Evolutionary conservation across 2,888 invertebrate species (phyloP).

Genomic region (Drosophila recens): DNA sequence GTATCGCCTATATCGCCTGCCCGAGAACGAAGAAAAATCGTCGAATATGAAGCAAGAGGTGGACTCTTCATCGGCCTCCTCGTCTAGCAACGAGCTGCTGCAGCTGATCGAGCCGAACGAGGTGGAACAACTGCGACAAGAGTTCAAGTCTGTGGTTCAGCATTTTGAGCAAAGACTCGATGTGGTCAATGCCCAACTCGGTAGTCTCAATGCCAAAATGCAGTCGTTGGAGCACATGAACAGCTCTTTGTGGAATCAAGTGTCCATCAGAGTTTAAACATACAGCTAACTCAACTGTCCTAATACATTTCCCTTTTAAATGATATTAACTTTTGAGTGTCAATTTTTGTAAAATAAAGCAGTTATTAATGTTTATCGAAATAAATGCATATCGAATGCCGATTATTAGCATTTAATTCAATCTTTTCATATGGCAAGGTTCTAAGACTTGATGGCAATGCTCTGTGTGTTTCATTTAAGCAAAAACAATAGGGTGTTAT

Average conservation of each 20-base stretch:
- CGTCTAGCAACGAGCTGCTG: slow-evolving; percentile 38
- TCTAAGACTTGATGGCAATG: neutral
- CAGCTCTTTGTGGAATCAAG: slow-evolving; percentile 74
- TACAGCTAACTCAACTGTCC: no score
- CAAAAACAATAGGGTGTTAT: neutral
- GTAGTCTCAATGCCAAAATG: slow-evolving; percentile 67
- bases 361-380: neutral
- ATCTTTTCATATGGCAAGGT: no score
- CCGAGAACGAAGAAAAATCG: slow-evolving; percentile 37
- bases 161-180: slow-evolving; percentile 79
- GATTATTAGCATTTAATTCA: neutral
- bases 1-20: slow-evolving; percentile 80
- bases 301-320: neutral
- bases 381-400: neutral
- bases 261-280: slow-evolving; percentile 70
- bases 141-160: slow-evolving; percentile 74
- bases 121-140: slow-evolving; percentile 68
- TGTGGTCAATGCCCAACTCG: slow-evolving; percentile 48
- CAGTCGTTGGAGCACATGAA: slow-evolving; percentile 70
- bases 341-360: neutral
- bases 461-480: neutral
- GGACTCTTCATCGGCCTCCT: neutral
- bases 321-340: neutral
- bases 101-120: slow-evolving; percentile 35
- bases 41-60: slow-evolving; percentile 1